Base-by-base conservation (phyloP, 2,113 vertebrate species). In the Ptychochromis oligacanthus region DNA sequence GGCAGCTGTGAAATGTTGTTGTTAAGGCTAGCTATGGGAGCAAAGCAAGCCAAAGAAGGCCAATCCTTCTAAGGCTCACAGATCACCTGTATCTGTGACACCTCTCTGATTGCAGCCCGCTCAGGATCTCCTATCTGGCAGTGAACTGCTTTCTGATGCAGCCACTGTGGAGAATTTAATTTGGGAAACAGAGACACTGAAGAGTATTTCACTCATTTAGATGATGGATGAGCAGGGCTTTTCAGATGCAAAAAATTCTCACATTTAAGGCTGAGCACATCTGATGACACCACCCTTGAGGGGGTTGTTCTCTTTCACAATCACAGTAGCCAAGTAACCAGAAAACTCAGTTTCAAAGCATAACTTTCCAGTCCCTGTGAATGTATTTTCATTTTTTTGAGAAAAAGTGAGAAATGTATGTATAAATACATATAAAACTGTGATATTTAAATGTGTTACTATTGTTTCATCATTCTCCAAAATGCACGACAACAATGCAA, bases 111-210 rank as follows among this genome's bases (percentile, higher is more conserved):
- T 86, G 87, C 85, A 79, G 81, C 49, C 86, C 40, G 79, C 76
- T 89, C 88, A 75, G 85, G 79, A 86, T 82, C 84, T 79, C 77
- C 77, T 82, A 83, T 84, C 79, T 80, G 82, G 52, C 62, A 52
- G 46, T 52, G 46, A 52, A 52, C 46, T 87, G 85, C 83, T 83
- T 84, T 86, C 55, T 75, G 77, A 83, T 64, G 89, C 87, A 88
- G 78, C 81, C 88, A 72, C 89, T 85, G 90, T 89, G 89, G 92
- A 92, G 90, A 91, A 91, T 92, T 93, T 93, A 87, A 94, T 94
- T 90, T 91, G 83, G 85, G 90, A 87, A 89, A 85, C 89, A 46
- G 67, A 89, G 82, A 76, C 74, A 12, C 77, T 79, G 83, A 88
- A n/a, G 79, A 79, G 77, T 84, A 83, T 88, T 87, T 89, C 82